Conservation (phyloP, 2,113 vertebrate genomes). For the Crypturellus undulatus region DNA sequence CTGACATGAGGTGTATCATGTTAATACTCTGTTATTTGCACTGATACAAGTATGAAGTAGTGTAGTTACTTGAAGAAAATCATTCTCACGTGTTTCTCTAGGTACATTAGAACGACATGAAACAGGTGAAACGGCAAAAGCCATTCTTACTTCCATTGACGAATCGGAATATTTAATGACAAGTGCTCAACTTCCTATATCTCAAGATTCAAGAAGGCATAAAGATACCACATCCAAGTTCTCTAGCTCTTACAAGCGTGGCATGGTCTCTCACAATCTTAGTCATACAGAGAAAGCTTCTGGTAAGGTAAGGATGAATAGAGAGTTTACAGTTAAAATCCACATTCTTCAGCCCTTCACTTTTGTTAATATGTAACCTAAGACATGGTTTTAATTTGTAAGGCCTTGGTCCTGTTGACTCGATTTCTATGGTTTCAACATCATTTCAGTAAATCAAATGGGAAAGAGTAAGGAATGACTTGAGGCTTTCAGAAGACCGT, state of each 20-base stretch:
- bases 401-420: not conserved
- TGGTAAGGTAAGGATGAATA: constrained; percentile 63
- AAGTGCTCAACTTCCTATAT: constrained; percentile 15
- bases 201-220: constrained; percentile 50
- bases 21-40: not conserved
- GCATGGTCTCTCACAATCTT: not conserved
- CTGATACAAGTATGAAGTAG: not conserved
- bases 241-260: constrained; percentile 47
- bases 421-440: not conserved
- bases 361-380: not conserved
- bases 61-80: not conserved
- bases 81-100: constrained; percentile 44
- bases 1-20: fast-evolving
- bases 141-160: constrained; percentile 76
- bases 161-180: constrained; percentile 64
- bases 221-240: constrained; percentile 44
- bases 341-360: not conserved
- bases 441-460: not conserved
- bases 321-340: fast-evolving
- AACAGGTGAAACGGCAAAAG: constrained; percentile 78
- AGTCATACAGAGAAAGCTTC: constrained; percentile 57
- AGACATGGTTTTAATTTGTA: not conserved
- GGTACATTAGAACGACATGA: constrained; percentile 81
- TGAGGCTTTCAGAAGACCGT: not conserved
- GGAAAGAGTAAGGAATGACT: not conserved